Conservation (phyloP, 2,113 vertebrate species). For the Porphyrio hochstetteri region DNA sequence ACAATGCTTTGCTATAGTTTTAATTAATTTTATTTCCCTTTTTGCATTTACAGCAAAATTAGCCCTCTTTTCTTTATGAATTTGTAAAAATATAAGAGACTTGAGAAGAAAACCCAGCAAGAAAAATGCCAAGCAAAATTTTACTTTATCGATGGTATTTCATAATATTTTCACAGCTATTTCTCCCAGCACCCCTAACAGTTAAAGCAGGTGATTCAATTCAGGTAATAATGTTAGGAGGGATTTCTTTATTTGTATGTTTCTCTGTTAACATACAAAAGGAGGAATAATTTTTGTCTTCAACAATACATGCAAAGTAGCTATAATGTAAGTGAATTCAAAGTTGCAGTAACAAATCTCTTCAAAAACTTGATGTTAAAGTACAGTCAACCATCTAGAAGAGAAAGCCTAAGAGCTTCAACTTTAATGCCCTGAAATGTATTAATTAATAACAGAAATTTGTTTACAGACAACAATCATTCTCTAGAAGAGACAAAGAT, state of each 20-base stretch:
- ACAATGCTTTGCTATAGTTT: neutral
- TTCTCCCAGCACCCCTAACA: neutral
- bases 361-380: neutral
- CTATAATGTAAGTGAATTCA: neutral
- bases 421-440: neutral
- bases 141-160: neutral
- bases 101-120: neutral
- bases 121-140: neutral
- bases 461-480: neutral
- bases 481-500: neutral
- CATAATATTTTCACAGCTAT: neutral
- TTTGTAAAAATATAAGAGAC: neutral
- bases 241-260: neutral
- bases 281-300: neutral
- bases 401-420: neutral
- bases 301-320: neutral
- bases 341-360: neutral
- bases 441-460: neutral
- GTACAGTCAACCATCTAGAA: neutral
- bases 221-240: neutral
- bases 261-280: neutral
- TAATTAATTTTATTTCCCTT: neutral
- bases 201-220: neutral
- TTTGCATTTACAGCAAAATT: neutral
- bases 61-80: neutral